Evolutionary conservation across 2,888 invertebrate genomes (phyloP), one percentile per base, ranked within the genome.

Genomic region (Camptogramma bilineatum): DNA sequence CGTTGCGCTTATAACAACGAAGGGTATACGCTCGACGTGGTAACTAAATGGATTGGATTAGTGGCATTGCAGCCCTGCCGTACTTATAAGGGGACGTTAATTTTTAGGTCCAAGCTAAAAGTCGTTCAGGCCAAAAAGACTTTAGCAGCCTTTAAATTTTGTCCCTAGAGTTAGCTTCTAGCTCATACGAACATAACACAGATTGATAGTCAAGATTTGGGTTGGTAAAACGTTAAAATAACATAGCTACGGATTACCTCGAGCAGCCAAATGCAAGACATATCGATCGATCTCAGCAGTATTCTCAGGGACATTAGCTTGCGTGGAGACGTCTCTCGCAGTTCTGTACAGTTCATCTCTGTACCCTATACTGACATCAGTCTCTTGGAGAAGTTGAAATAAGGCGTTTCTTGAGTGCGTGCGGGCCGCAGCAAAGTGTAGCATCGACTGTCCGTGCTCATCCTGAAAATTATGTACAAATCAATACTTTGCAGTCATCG

Each of bases 271-370:
- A 71, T 96, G 95, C 50, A 97, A 87, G 2, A 98, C 94, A 91
- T 95, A 97, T 80, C 95, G 94, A 88, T 98, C 98, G 68, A 98
- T 96, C 79, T 97, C 97, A 9, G 93, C 92, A 0, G 97, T 96
- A 82, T 98, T 98, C 54, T 96, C 96, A 0, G 94, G 93, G 52
- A 97, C 94, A 71, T 96, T 96, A 0, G 97, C 96, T 77, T 97
- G 96, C 56, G 96, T 94, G 13, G 97, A 97, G 39, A 98, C 96
- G 84, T 98, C 98, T 46, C 98, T 91, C 0, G 97, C 97, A 0
- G 98, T 98, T 47, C 97, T 94, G 84, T 97, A 98, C n/a, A 97
- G 86, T 76, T 97, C 97, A 84, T 98, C 98, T 56, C 98, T 94
- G 81, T 95, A 97, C 0, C 96, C 97, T 53, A 98, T 93, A 83